Evolutionary conservation across 2,888 invertebrate genomes (phyloP).

Genomic region (Drosophila tanythrix): DNA sequence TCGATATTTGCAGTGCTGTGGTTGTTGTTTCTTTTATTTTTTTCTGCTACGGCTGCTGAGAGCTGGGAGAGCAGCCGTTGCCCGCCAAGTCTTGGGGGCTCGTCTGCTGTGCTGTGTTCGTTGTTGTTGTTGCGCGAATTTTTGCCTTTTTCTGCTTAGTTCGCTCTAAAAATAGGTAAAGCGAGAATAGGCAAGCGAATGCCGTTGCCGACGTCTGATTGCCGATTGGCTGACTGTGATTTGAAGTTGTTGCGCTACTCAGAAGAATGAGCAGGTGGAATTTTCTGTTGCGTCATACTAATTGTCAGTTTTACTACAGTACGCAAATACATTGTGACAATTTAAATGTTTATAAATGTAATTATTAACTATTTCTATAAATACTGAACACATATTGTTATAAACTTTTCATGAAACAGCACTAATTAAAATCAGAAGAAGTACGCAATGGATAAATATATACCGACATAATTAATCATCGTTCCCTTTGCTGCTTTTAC

Average conservation of each 20-base stretch:
- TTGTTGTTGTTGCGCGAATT: conserved; percentile 17
- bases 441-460: background rate
- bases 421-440: background rate
- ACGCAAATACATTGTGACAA: background rate
- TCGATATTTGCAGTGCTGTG: conserved; percentile 5
- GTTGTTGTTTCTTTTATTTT: conserved; percentile 4
- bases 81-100: conserved; percentile 62
- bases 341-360: background rate
- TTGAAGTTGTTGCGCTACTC: conserved; percentile 16
- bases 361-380: background rate
- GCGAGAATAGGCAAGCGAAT: conserved; percentile 10
- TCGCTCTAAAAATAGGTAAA: conserved; percentile 37
- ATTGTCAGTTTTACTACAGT: background rate
- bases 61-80: conserved; percentile 25
- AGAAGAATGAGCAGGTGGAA: conserved; percentile 19
- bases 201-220: conserved; percentile 4
- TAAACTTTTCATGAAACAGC: background rate
- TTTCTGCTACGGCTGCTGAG: conserved; percentile 5
- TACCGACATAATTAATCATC: background rate
- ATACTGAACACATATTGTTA: too few relatives aligned
- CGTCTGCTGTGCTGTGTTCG: conserved; percentile 55
- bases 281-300: conserved; percentile 24
- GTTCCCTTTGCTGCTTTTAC: background rate
- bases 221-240: conserved; percentile 8
- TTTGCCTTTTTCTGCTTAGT: conserved; percentile 33